Evolutionary conservation across 1,140 invertebrate species (phyloP), one percentile per base, ranked within the genome.

Genomic region (Saccostrea echinata): DNA sequence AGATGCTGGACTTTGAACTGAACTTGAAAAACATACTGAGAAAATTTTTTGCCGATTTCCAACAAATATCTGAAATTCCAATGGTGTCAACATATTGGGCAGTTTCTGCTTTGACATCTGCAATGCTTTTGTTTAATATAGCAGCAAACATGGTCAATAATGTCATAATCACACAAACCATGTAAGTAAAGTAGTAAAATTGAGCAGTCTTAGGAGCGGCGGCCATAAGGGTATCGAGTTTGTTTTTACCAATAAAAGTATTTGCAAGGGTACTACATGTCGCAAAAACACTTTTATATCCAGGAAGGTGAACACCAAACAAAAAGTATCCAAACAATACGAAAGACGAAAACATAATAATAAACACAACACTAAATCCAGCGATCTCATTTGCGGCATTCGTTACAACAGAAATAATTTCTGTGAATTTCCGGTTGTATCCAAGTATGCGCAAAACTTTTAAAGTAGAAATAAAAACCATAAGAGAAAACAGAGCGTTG

Each of bases 101-200:
- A 0, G 89, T 53, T 35, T 76, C 51, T 9, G n/a, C 84, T 76
- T 71, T 84, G 4, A 90, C 90, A 3, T 90, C 76, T 61, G 87
- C 57, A 52, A 92, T 92, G 30, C 91, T 97, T 91, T 97, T 97
- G 92, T 97, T 97, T 80, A 97, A 97, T 85, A 97, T 97, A 57
- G 97, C 97, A 90, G 97, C 93, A 91, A 97, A 97, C 97, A 97
- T 97, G 90, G 97, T 97, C 95, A 97, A 92, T 43, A 97, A 92
- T 68, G 97, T 96, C 91, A 97, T 97, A 93, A 97, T 97, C 0
- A 97, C 97, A 86, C 97, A 96, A 92, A 97, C 96, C 27, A 97
- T 97, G 89, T 97, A 97, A 1, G 96, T 95, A 3, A 97, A 91
- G 92, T 97, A 97, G 92, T 96, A 97, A 52, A 97, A 96, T 16